Conservation (phyloP, 1,140 invertebrate species). For the Drosophila kurseongensis region DNA sequence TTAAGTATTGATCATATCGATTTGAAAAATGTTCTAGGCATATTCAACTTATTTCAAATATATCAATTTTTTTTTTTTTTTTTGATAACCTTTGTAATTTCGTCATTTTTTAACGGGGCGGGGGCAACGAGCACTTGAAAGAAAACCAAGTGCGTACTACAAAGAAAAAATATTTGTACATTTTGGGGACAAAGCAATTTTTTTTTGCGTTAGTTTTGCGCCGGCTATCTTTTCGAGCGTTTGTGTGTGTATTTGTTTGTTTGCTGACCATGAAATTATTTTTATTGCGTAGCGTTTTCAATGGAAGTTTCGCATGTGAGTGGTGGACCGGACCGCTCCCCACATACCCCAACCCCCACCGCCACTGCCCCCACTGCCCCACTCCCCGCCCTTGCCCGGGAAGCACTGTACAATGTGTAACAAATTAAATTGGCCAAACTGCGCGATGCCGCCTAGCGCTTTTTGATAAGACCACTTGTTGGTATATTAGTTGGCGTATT, state of each 20-base stretch:
- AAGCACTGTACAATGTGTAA: conserved; percentile 48
- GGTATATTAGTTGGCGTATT: conserved; percentile 11
- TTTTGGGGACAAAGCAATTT: conserved; percentile 63
- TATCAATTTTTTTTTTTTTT: too few species aligned
- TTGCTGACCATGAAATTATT: conserved; percentile 73
- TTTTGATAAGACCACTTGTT: conserved; percentile 40
- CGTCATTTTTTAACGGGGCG: neutral
- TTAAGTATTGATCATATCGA: too few species aligned
- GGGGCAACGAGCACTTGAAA: conserved; percentile 4
- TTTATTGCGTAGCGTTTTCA: conserved; percentile 63
- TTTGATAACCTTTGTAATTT: too few species aligned
- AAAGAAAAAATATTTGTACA: conserved; percentile 37
- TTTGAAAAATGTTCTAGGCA: too few species aligned
- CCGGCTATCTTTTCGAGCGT: conserved; percentile 18
- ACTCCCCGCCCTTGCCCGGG: neutral
- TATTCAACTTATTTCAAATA: too few species aligned
- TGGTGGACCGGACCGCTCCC: neutral
- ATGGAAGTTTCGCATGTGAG: conserved; percentile 18
- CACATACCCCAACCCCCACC: neutral
- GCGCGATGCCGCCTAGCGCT: conserved; percentile 1
- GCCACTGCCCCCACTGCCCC: neutral
- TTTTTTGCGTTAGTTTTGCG: conserved; percentile 55
- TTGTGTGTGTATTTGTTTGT: conserved; percentile 25
- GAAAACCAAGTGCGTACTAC: conserved; percentile 2
- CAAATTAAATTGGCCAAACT: conserved; percentile 63